Percentiles rank a stretch among this genome's conserved stretches.
Conservation (phyloP, 2,888 invertebrate genomes). For the Oasisia sp. region DNA sequence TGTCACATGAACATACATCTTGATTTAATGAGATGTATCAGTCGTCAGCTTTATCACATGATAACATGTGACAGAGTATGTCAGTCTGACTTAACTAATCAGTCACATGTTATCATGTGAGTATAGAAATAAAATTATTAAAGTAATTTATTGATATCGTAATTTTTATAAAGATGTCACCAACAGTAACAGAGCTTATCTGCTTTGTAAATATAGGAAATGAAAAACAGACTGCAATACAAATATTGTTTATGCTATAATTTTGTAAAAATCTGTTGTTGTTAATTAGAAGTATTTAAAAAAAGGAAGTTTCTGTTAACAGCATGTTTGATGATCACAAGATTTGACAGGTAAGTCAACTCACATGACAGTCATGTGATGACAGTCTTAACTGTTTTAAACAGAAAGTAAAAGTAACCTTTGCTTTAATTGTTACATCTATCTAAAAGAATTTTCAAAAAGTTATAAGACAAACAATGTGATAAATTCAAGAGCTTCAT, state of each 20-base stretch:
- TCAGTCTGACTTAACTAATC: background rate
- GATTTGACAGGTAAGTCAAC: background rate
- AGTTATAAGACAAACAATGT: background rate
- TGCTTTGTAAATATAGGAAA: background rate
- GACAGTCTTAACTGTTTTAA: background rate
- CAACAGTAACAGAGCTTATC: background rate
- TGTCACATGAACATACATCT: background rate
- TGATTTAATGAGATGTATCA: background rate
- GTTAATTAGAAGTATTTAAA: too few relatives aligned
- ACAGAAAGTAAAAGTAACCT: constrained; percentile 18
- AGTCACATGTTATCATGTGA: too few relatives aligned
- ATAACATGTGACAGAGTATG: background rate
- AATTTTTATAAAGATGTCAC: background rate
- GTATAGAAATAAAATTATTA: background rate
- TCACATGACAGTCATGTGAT: background rate
- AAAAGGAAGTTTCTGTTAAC: too few relatives aligned
- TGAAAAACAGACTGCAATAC: background rate
- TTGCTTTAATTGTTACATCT: background rate
- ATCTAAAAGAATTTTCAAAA: background rate
- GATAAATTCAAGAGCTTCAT: background rate
- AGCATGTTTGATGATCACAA: background rate
- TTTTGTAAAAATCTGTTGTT: background rate
- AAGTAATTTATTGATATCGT: background rate
- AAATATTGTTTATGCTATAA: background rate
- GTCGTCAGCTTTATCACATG: background rate